Evolutionary conservation across 2,888 invertebrate genomes (phyloP), one percentile per base, ranked within the genome.

Genomic region (Lithophane socia): DNA sequence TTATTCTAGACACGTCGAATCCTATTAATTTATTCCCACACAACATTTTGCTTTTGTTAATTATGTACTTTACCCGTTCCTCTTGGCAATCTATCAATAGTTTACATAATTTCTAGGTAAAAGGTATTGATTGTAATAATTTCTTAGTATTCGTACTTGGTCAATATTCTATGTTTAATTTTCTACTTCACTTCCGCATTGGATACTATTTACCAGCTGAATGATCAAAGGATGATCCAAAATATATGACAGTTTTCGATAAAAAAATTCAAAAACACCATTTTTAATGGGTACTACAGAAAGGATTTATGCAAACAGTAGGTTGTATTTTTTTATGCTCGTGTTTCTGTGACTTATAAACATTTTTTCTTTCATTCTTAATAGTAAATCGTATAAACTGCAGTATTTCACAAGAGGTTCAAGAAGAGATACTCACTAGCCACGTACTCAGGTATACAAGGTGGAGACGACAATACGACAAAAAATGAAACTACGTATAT

Each of bases 21-120:
- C 24, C 24, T 64, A 80, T 79, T 82, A 84, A 84, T 82, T 78
- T 75, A 81, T 79, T 83, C 76, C 75, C 64, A 78, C 78, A 83
- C 81, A 21, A 64, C 78, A 73, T 83, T 71, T 71, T 77, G 69
- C 73, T 71, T 77, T 66, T 80, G 78, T 78, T 86, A 81, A 81
- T 82, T 77, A 37, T 37, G 37, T 37, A 81, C 61, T 77, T 75
- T 75, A 71, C 56, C 75, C 75, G 68, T 68, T 67, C 24, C 44
- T 79, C 70, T 79, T 84, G 82, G 82, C 81, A 84, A 69, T 73
- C 29, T 37, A 61, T 81, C 79, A 77, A 83, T 69, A 69, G 61
- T 84, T 77, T 75, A 61, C 75, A 70, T 74, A 74, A 80, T 80
- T 78, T 79, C 73, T 73, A 18, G 44, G 78, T 65, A 79, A 65